These are phyloP conservation scores for Heterodera schachtii DNA, from an alignment of 1,140 invertebrate genomes.

Conservation along the genomic window DNA sequence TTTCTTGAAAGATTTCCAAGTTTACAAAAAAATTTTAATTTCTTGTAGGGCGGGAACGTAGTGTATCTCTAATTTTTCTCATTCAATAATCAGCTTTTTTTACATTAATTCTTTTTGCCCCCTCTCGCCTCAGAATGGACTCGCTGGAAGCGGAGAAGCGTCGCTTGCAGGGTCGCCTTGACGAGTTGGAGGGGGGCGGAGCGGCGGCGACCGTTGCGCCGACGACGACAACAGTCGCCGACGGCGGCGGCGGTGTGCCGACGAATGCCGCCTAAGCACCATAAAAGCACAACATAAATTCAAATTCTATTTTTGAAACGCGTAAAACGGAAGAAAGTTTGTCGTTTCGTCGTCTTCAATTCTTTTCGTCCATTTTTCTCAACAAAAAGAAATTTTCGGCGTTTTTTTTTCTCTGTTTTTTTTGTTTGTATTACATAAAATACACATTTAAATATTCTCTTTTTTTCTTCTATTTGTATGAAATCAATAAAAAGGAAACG, in stretches of 20 bases:
- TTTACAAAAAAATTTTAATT: too few species aligned
- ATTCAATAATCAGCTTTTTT: too few species aligned
- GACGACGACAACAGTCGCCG: not conserved
- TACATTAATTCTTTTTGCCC: not conserved
- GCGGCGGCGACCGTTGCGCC: not conserved
- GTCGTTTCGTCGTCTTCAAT: not conserved
- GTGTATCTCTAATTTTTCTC: too few species aligned
- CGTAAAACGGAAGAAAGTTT: not conserved
- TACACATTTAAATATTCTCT: not conserved
- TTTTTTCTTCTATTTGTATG: not conserved
- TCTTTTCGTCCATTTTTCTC: not conserved
- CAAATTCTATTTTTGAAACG: not conserved
- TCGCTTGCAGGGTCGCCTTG: conserved; percentile 37
- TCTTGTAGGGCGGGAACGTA: too few species aligned
- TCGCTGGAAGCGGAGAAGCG: conserved; percentile 44
- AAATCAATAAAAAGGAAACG: too few species aligned
- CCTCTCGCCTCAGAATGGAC: conserved; percentile 22
- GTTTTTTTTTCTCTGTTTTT: too few species aligned
- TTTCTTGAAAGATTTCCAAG: too few species aligned
- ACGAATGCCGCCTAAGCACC: too few species aligned
- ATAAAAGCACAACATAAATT: not conserved
- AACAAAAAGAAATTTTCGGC: not conserved
- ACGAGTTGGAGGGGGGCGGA: conserved; percentile 26
- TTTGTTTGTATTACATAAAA: not conserved
- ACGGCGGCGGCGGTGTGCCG: not conserved